Base-by-base conservation (phyloP, 2,113 vertebrate genomes). In the Ranitomeya imitator region DNA sequence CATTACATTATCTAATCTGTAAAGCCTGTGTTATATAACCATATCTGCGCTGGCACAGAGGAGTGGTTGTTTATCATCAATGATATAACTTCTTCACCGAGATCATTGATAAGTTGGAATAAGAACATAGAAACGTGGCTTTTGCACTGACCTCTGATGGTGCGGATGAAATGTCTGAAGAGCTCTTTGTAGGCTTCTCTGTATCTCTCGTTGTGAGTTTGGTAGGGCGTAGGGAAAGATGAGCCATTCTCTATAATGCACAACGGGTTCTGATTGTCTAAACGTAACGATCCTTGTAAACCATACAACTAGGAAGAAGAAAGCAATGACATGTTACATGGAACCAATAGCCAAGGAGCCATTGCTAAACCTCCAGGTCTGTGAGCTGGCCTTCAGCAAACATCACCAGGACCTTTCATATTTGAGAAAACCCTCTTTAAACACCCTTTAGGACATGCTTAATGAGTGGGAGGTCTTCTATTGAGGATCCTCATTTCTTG, bases 221-320 rank as follows among this genome's bases (percentile, higher is more conserved):
- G 91, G 2, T 89, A 69, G 2, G 8, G 86, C 0, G 90, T 12
- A 37, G 90, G 85, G 0, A 87, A 77, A 0, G 90, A 79, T 0
- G 91, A 89, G 19, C 92, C 91, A 0, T 80, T 65, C 60, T 92
- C 91, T 0, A 89, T 90, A 83, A 92, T 90, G 10, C 92, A 90
- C 89, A 92, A 52, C 1, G 90, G 91, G n/a, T 91, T 92, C 85
- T 86, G 91, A 54, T 91, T 92, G 77, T 91, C 91, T 0, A 92
- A 74, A 80, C 86, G 85, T 63, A 93, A 69, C 0, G 88, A 55
- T 3, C 92, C 91, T 31, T 90, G 90, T 0, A 90, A 91, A 0
- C 90, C 91, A 0, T 63, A 88, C 3, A 91, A 89, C 90, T 90
- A 86, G 60, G 52, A 12, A 59, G 55, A 61, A 79, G 51, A 12